phyloP scores from a whole-genome alignment of 2,113 vertebrate genomes.

The Cairina moschata region DNA sequence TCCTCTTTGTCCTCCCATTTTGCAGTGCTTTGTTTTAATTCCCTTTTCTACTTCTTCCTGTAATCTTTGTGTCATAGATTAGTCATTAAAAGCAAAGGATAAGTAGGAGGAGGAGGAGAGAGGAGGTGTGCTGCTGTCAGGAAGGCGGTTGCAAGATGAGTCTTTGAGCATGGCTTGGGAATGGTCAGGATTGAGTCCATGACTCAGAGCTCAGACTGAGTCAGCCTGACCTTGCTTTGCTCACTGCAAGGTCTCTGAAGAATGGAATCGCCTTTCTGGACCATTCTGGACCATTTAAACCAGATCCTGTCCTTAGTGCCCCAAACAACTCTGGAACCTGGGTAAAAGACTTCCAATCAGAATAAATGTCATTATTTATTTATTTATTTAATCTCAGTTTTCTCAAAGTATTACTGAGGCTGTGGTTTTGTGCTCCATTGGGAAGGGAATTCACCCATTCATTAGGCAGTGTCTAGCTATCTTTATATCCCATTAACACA shows the following conservation, averaged over 20 bases:
- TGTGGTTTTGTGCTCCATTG: neutral
- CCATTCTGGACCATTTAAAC: neutral
- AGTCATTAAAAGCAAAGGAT: neutral
- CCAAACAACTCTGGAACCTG: neutral
- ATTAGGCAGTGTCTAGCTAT: neutral
- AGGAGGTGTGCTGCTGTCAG: neutral
- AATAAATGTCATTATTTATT: neutral
- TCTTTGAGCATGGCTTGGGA: neutral
- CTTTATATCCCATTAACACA: neutral
- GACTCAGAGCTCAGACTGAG: constrained; percentile 40
- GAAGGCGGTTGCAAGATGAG: neutral
- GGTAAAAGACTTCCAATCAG: neutral
- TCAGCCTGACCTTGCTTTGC: neutral
- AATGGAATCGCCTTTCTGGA: neutral
- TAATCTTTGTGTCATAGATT: constrained; percentile 21
- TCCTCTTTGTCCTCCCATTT: neutral
- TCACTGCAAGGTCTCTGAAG: neutral
- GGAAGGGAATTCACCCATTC: neutral
- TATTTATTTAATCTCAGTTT: neutral
- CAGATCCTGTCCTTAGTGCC: neutral
- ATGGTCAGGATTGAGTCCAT: accelerated
- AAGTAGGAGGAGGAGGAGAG: neutral
- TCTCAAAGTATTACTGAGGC: neutral
- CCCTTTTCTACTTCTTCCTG: neutral
- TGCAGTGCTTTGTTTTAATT: neutral